A percentile compares a stretch with the other conserved stretches of the same genome.
Conservation (phyloP, 2,888 invertebrate species). For the Drosophila yooni region DNA sequence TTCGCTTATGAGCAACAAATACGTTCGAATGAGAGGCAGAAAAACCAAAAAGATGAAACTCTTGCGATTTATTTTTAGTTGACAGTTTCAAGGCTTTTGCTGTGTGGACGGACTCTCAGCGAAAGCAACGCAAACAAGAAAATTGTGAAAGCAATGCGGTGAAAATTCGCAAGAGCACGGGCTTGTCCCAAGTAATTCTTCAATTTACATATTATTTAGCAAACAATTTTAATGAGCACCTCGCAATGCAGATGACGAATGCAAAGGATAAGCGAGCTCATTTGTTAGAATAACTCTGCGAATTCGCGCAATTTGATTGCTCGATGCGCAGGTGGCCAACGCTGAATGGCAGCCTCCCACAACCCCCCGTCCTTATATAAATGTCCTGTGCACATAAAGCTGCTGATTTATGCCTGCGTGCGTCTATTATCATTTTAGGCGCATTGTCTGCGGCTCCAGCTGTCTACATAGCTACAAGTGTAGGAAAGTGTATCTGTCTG, state of each 20-base stretch:
- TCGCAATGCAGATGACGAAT: conserved; percentile 18
- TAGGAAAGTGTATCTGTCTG: conserved; percentile 21
- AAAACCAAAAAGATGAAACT: conserved; percentile 30
- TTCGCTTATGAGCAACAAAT: conserved; percentile 18
- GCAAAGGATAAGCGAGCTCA: conserved; percentile 20
- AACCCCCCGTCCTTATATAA: neutral
- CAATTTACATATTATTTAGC: conserved; percentile 39
- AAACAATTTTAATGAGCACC: conserved; percentile 52
- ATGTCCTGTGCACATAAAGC: conserved; percentile 30
- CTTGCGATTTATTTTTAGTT: conserved; percentile 78
- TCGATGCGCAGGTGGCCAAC: conserved; percentile 54
- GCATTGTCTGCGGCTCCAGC: conserved; percentile 12
- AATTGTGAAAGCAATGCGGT: conserved; percentile 42
- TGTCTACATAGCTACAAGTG: conserved; percentile 13
- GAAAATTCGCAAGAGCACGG: conserved; percentile 40
- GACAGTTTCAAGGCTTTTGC: conserved; percentile 76
- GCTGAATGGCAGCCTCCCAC: neutral
- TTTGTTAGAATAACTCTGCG: conserved; percentile 40
- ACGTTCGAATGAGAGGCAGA: conserved; percentile 21
- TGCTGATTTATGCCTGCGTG: conserved; percentile 63
- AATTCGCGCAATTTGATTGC: conserved; percentile 60
- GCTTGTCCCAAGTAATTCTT: conserved; percentile 15
- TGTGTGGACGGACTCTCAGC: conserved; percentile 39
- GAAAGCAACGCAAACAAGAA: conserved; percentile 50
- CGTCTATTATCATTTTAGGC: conserved; percentile 51